Conservation (phyloP, 2,797 vertebrate genomes). For the Myripristis murdjan region DNA sequence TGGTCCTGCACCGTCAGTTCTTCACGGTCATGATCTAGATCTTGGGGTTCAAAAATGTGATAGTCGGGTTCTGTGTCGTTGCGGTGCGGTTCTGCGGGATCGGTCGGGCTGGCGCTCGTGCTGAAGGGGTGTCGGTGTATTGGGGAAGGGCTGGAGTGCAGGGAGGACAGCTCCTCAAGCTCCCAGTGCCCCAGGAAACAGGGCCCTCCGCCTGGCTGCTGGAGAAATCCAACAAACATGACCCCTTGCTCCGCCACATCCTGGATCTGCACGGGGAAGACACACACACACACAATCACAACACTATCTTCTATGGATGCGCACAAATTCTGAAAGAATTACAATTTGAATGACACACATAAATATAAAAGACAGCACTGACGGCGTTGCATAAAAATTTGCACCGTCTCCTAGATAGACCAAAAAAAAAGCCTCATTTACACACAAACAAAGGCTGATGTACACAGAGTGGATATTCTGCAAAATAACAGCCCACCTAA, state of each 20-base stretch:
- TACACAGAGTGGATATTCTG: slow-evolving; percentile 53
- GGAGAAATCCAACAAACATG: slow-evolving; percentile 93
- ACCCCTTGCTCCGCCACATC: slow-evolving; percentile 93
- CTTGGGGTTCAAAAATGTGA: slow-evolving; percentile 26
- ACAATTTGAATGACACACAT: slow-evolving; percentile 21
- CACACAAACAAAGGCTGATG: slow-evolving; percentile 74
- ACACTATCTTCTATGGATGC: slow-evolving; percentile 22
- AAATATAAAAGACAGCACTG: slow-evolving; percentile 43
- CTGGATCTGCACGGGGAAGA: slow-evolving; percentile 88
- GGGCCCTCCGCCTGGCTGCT: slow-evolving; percentile 86
- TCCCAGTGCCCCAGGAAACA: slow-evolving; percentile 76
- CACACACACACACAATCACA: slow-evolving; percentile 12
- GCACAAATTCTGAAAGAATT: slow-evolving; percentile 26
- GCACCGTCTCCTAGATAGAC: slow-evolving; percentile 38
- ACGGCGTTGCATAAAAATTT: slow-evolving; percentile 46
- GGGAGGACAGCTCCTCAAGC: slow-evolving; percentile 81
- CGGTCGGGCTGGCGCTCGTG: slow-evolving; percentile 67
- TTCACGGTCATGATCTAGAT: slow-evolving; percentile 17
- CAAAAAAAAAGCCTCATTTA: slow-evolving; percentile 77
- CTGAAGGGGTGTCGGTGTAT: slow-evolving; percentile 78
- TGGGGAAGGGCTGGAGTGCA: slow-evolving; percentile 86
- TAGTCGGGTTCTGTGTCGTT: slow-evolving; percentile 26
- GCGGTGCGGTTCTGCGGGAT: slow-evolving; percentile 39
- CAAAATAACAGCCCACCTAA: slow-evolving; percentile 78
- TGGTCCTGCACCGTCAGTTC: slow-evolving; percentile 21